Conservation (phyloP, 2,113 vertebrate species). For the Brienomyrus longianalis region DNA sequence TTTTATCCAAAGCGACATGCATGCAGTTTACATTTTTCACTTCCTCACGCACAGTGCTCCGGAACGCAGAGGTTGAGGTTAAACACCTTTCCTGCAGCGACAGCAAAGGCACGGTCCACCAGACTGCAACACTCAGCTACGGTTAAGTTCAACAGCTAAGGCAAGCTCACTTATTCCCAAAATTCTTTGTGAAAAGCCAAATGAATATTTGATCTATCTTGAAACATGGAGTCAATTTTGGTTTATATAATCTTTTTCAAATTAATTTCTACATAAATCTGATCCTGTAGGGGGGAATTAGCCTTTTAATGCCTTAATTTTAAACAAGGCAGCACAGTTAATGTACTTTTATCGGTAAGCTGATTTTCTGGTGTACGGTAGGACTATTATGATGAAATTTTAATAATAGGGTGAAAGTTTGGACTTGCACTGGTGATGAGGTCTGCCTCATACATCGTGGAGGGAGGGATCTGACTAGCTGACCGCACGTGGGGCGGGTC, state of each 20-base stretch:
- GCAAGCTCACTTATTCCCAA: neutral
- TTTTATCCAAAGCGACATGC: neutral
- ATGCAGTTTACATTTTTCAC: neutral
- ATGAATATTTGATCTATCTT: neutral
- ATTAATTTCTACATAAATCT: neutral
- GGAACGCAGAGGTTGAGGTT: neutral
- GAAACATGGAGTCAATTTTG: neutral
- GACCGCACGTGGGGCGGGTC: neutral
- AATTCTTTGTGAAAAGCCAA: neutral
- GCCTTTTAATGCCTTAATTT: neutral
- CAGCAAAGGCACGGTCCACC: neutral
- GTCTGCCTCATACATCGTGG: neutral
- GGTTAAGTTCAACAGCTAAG: neutral
- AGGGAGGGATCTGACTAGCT: neutral
- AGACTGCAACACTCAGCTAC: neutral
- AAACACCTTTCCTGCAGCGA: neutral
- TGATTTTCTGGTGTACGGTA: neutral
- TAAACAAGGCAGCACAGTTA: neutral
- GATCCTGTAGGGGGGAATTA: neutral
- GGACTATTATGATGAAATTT: neutral
- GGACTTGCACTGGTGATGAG: neutral
- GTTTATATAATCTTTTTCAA: neutral
- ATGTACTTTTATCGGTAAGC: neutral
- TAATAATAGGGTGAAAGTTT: neutral
- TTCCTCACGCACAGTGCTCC: neutral